Evolutionary conservation across 2,888 invertebrate genomes (phyloP).

Genomic region (Oscheius myriophilus): DNA sequence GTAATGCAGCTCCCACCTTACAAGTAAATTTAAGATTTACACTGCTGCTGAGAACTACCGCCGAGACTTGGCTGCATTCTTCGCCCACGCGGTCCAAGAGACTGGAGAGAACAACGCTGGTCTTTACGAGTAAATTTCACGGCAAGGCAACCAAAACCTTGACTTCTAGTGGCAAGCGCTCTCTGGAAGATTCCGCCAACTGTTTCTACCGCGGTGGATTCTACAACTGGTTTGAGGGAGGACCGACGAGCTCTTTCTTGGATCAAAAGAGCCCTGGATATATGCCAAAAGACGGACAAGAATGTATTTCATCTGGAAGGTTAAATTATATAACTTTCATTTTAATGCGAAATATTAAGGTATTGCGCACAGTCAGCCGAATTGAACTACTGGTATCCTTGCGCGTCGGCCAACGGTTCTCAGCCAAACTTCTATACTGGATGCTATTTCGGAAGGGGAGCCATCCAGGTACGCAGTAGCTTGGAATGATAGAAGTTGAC

Average conservation of each 20-base stretch:
- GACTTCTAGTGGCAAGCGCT: conserved; percentile 7
- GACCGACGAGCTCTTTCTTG: conserved; percentile 57
- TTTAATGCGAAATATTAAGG: conserved; percentile 6
- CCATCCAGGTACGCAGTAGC: conserved; percentile 50
- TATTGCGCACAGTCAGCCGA: conserved; percentile 55
- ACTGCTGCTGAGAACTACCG: conserved; percentile 53
- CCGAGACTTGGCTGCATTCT: conserved; percentile 64
- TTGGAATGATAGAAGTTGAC: neutral
- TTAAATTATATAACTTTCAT: neutral
- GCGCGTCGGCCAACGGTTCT: conserved; percentile 34
- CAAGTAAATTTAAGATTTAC: conserved; percentile 36
- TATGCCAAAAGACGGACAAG: conserved; percentile 53
- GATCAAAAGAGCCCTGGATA: conserved; percentile 53
- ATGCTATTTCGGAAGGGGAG: conserved; percentile 66
- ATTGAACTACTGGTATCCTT: conserved; percentile 58
- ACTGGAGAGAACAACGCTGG: conserved; percentile 65
- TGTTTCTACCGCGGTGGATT: conserved; percentile 68
- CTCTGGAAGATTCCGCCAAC: conserved; percentile 49
- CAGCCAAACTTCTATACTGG: conserved; percentile 33
- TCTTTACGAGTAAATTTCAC: conserved; percentile 47
- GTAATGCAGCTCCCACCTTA: no score
- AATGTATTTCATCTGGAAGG: conserved; percentile 48
- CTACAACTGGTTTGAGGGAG: conserved; percentile 67
- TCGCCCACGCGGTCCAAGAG: conserved; percentile 65
- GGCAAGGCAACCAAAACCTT: neutral